Conservation (phyloP, 2,888 invertebrate genomes). For the Protonemura montana region DNA sequence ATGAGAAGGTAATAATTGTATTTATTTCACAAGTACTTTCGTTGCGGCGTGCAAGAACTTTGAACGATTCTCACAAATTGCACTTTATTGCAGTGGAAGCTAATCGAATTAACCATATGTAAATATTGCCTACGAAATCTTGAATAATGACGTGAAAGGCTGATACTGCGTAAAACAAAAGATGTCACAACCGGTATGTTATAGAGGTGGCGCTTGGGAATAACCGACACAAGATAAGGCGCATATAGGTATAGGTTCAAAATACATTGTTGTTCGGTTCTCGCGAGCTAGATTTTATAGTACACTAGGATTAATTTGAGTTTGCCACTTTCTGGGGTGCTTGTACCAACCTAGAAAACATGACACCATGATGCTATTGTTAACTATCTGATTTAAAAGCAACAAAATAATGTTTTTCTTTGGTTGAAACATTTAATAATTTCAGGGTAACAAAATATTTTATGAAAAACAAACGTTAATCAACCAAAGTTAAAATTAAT, state of each 20-base stretch:
- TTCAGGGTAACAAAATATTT: no score
- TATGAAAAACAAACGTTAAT: no score
- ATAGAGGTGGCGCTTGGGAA: neutral
- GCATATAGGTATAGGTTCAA: neutral
- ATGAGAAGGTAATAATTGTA: neutral
- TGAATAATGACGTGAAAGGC: neutral
- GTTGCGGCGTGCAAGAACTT: neutral
- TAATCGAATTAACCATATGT: neutral
- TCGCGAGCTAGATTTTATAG: no score
- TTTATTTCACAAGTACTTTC: neutral
- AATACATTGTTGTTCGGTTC: neutral
- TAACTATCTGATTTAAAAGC: no score
- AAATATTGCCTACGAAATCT: neutral
- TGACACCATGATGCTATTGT: no score
- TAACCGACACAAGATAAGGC: neutral
- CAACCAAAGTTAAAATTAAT: no score
- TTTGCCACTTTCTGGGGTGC: no score
- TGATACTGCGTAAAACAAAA: neutral
- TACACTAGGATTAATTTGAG: no score
- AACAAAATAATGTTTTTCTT: no score
- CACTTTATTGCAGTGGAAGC: neutral
- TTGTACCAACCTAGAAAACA: no score
- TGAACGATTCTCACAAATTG: neutral
- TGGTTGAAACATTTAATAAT: no score
- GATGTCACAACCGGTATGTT: neutral